These are phyloP conservation scores for Gymnosoma rotundatum DNA, from an alignment of 2,888 invertebrate species.

Conservation along the genomic window DNA sequence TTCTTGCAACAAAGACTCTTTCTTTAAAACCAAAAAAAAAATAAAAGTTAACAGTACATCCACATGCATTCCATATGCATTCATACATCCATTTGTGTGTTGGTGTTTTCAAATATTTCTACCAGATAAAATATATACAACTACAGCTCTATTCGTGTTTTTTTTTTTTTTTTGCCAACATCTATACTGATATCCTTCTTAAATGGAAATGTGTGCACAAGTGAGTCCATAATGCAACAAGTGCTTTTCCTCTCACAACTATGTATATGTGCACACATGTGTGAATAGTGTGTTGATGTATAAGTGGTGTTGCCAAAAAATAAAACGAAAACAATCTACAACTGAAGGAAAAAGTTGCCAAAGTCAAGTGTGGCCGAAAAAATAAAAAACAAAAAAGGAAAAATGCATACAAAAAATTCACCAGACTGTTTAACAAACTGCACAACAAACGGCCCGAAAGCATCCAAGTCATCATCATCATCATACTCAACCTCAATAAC, in stretches of 20 bases:
- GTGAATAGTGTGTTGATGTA: slow-evolving; percentile 9
- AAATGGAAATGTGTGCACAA: not conserved
- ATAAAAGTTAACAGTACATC: not conserved
- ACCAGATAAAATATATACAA: not conserved
- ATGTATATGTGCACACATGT: not conserved
- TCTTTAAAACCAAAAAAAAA: slow-evolving; percentile 10
- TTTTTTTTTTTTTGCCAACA: slow-evolving; percentile 1
- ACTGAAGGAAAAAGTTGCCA: slow-evolving; percentile 64
- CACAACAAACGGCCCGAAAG: slow-evolving; percentile 60
- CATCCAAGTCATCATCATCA: slow-evolving; percentile 35
- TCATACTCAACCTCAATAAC: not conserved
- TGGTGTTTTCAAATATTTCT: not conserved
- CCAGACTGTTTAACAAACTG: slow-evolving; percentile 61
- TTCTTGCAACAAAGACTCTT: slow-evolving; percentile 27
- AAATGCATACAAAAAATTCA: slow-evolving; percentile 19
- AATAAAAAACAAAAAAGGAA: slow-evolving; percentile 32
- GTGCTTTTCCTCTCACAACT: slow-evolving; percentile 37
- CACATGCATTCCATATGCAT: not conserved
- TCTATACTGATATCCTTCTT: not conserved
- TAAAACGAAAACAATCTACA: slow-evolving; percentile 56
- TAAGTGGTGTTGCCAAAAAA: slow-evolving; percentile 64
- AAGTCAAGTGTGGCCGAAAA: slow-evolving; percentile 68
- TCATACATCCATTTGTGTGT: not conserved
- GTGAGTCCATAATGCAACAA: slow-evolving; percentile 57
- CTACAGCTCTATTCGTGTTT: slow-evolving; percentile 10